phyloP scores from a whole-genome alignment of 2,888 invertebrate genomes.

The Ormyrus rosae region DNA sequence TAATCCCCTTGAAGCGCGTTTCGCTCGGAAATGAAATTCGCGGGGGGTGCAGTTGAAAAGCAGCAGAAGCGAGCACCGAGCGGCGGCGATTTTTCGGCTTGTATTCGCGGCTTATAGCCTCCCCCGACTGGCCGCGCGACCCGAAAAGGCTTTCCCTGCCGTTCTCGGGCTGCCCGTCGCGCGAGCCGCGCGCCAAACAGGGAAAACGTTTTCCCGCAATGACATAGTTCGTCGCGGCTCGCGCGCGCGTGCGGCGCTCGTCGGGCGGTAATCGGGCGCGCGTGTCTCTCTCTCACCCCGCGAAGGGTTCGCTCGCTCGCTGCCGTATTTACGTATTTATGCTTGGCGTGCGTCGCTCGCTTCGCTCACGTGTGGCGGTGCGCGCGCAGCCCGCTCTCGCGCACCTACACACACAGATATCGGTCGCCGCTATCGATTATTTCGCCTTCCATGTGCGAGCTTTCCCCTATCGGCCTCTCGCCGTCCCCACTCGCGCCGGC shows the following conservation, averaged over 20 bases:
- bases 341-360: background rate
- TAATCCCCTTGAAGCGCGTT: no score
- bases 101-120: no score
- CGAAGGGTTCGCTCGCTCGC: background rate
- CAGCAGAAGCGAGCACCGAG: no score
- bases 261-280: background rate
- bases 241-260: background rate
- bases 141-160: no score
- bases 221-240: background rate
- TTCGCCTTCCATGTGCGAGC: slow-evolving; percentile 71
- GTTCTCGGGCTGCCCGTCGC: background rate
- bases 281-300: background rate
- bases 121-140: no score
- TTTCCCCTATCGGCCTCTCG: slow-evolving; percentile 66
- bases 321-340: slow-evolving; percentile 4
- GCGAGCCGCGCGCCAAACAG: background rate
- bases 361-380: background rate
- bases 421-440: slow-evolving; percentile 76
- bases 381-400: slow-evolving; percentile 16
- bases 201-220: background rate
- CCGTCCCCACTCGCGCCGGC: slow-evolving; percentile 48
- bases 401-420: slow-evolving; percentile 63
- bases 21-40: no score
- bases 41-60: no score
- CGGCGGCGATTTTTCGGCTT: no score